These are phyloP conservation scores for Zaprionus obscuricornis DNA, from an alignment of 2,888 invertebrate species.

Conservation along the genomic window DNA sequence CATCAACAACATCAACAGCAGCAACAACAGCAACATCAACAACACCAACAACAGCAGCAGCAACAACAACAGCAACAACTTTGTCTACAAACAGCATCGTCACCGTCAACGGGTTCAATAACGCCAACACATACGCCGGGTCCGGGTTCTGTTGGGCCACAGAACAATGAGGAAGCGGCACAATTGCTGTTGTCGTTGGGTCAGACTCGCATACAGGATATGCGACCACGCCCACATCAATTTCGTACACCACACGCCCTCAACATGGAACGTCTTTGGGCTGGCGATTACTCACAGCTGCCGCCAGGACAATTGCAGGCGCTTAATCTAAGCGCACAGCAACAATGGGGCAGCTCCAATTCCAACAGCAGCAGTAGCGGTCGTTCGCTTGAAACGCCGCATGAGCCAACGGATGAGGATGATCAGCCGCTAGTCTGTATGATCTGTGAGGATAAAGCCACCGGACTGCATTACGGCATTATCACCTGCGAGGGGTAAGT, in stretches of 20 bases:
- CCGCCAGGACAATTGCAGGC: slow-evolving; percentile 92
- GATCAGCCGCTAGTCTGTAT: slow-evolving; percentile 98
- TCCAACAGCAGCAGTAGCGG: slow-evolving; percentile 68
- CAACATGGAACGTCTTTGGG: slow-evolving; percentile 96
- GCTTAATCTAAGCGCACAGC: slow-evolving; percentile 88
- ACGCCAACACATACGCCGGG: slow-evolving; percentile 83
- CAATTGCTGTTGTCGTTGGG: slow-evolving; percentile 90
- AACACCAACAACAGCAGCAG: slow-evolving; percentile 49
- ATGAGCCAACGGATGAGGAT: slow-evolving; percentile 87
- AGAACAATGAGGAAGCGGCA: slow-evolving; percentile 87
- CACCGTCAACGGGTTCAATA: slow-evolving; percentile 83
- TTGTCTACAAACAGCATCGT: slow-evolving; percentile 83
- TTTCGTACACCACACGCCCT: slow-evolving; percentile 87
- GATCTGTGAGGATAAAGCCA: slow-evolving; percentile 99
- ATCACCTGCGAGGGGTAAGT: slow-evolving; percentile 97
- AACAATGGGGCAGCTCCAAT: slow-evolving; percentile 81
- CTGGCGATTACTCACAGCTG: slow-evolving; percentile 92
- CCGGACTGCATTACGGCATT: slow-evolving; percentile 98
- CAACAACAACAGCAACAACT: slow-evolving; percentile 51
- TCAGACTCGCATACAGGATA: slow-evolving; percentile 86
- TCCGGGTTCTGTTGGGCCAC: slow-evolving; percentile 66
- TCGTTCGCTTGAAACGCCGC: slow-evolving; percentile 79
- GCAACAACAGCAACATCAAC: slow-evolving; percentile 43
- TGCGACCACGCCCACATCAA: slow-evolving; percentile 82
- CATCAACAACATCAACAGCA: slow-evolving; percentile 47